Conservation (phyloP, 2,797 vertebrate species). For the Myotis pilosus region DNA sequence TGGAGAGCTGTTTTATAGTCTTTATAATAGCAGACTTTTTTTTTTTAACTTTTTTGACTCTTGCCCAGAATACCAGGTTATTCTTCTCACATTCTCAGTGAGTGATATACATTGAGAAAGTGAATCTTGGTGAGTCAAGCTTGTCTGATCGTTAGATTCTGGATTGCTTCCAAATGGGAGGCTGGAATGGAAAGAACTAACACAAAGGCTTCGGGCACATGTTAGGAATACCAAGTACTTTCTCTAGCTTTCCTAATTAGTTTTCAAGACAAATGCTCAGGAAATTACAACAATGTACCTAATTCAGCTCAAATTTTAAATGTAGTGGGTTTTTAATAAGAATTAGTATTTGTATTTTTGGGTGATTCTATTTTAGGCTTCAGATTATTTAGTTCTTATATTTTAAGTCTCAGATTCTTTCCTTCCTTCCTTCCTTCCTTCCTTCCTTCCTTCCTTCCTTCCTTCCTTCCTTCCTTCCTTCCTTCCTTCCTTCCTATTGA, state of each 20-base stretch:
- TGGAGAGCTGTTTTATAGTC: not conserved
- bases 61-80: not conserved
- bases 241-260: conserved; percentile 62
- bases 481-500: not conserved
- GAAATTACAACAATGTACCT: conserved; percentile 51
- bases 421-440: too few species aligned
- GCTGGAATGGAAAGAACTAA: conserved; percentile 10
- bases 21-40: not conserved
- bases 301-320: conserved; percentile 54
- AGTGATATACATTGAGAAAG: conserved; percentile 14
- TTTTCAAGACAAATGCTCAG: conserved; percentile 61
- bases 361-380: not conserved
- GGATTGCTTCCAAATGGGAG: conserved; percentile 60
- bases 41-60: not conserved
- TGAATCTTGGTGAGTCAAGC: conserved; percentile 42
- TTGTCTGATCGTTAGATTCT: conserved; percentile 33
- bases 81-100: not conserved
- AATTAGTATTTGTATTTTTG: conserved; percentile 5
- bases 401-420: not conserved
- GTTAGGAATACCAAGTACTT: conserved; percentile 53
- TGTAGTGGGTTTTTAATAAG: conserved; percentile 16
- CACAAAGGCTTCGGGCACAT: conserved; percentile 8
- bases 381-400: not conserved
- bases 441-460: too few species aligned
- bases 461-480: too few species aligned